Evolutionary conservation across 1,140 invertebrate species (phyloP).

Genomic region (Myzus persicae): DNA sequence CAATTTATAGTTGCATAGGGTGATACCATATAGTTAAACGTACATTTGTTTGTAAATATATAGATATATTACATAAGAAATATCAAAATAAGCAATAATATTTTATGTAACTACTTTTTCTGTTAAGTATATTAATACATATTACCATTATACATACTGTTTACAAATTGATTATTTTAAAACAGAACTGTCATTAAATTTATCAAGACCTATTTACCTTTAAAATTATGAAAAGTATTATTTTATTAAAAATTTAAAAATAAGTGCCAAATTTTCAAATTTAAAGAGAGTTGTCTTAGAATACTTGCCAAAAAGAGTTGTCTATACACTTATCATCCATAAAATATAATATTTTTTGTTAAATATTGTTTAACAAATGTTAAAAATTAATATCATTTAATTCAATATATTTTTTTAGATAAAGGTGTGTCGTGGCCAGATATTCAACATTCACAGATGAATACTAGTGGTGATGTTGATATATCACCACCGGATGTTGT

Average conservation of each 20-base stretch:
- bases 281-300: neutral
- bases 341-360: neutral
- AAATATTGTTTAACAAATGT: neutral
- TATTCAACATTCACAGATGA: constrained; percentile 38
- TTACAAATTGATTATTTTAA: neutral
- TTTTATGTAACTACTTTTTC: neutral
- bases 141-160: neutral
- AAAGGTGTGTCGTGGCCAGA: constrained; percentile 53
- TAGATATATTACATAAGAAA: neutral
- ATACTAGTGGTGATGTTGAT: constrained; percentile 26
- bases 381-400: neutral
- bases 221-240: neutral
- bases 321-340: neutral
- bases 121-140: neutral
- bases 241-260: neutral
- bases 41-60: neutral
- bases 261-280: neutral
- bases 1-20: too few relatives aligned
- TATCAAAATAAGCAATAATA: neutral
- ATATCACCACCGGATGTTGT: constrained; percentile 50
- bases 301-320: neutral
- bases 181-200: neutral
- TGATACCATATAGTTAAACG: too few relatives aligned
- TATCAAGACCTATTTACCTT: neutral
- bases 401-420: constrained; percentile 14